phyloP scores from a whole-genome alignment of 2,888 invertebrate species.

The Arge pagana region DNA sequence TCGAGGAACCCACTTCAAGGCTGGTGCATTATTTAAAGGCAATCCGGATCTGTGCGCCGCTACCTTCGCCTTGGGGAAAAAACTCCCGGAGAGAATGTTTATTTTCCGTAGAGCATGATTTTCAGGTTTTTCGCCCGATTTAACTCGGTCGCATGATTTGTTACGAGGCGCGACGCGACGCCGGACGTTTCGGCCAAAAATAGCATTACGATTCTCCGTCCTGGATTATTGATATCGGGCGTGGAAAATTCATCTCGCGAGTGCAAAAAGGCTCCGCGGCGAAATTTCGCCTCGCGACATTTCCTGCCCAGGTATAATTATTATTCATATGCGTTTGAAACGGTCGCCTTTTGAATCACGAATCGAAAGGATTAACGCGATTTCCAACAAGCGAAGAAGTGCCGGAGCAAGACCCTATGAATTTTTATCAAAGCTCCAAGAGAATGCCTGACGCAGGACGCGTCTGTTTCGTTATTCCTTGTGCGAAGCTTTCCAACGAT shows the following conservation, averaged over 20 bases:
- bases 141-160: neutral
- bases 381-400: constrained; percentile 3
- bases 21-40: constrained; percentile 22
- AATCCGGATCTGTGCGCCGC: constrained; percentile 7
- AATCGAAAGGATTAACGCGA: constrained; percentile 17
- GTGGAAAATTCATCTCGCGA: no score
- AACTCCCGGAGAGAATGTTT: constrained; percentile 1
- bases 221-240: no score
- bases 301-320: no score
- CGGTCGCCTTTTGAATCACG: constrained; percentile 4
- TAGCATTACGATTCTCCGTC: no score
- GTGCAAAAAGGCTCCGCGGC: no score
- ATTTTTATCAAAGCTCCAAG: constrained; percentile 13
- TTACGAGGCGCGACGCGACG: no score
- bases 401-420: neutral
- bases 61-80: constrained; percentile 2
- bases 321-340: no score
- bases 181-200: no score
- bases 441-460: constrained; percentile 15
- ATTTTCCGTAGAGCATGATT: neutral
- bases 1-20: constrained; percentile 17
- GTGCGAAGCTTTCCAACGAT: constrained; percentile 25
- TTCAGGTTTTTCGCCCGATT: neutral
- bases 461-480: constrained; percentile 38
- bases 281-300: no score